These are phyloP conservation scores for Telenomus remus DNA, from an alignment of 1,140 invertebrate genomes.

Conservation along the genomic window DNA sequence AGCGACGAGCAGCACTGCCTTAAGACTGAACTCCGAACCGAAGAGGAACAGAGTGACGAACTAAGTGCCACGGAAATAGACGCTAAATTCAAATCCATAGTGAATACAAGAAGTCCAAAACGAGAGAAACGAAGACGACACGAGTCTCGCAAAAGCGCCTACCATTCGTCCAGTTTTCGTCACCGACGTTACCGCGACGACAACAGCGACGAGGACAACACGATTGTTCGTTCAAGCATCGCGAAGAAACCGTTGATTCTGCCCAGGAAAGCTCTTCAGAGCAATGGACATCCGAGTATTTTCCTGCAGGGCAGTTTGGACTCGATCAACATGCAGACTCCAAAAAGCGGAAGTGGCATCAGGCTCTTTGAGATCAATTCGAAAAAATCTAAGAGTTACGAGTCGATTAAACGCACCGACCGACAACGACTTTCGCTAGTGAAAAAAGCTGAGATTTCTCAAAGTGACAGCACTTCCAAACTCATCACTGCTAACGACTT, in stretches of 20 bases:
- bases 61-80: conserved; percentile 65
- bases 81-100: conserved; percentile 71
- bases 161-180: conserved; percentile 42
- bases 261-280: conserved; percentile 9
- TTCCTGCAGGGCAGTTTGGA: conserved; percentile 69
- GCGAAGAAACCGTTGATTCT: conserved; percentile 51
- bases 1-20: conserved; percentile 26
- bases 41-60: conserved; percentile 8
- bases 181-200: conserved; percentile 42
- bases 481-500: conserved; percentile 60
- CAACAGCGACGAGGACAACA: conserved; percentile 42
- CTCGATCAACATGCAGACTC: conserved; percentile 63
- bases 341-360: conserved; percentile 22
- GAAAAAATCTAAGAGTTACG: conserved; percentile 73
- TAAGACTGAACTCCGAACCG: conserved; percentile 34
- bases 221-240: conserved; percentile 44
- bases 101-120: conserved; percentile 61
- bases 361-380: conserved; percentile 58
- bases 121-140: conserved; percentile 19
- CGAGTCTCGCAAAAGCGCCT: conserved; percentile 14
- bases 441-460: conserved; percentile 16
- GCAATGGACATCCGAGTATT: conserved; percentile 46
- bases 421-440: conserved; percentile 19
- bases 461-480: conserved; percentile 61
- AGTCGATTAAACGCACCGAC: conserved; percentile 67